These are phyloP conservation scores for Propithecus perrieri DNA, from an alignment of 2,797 vertebrate species.

Conservation along the genomic window DNA sequence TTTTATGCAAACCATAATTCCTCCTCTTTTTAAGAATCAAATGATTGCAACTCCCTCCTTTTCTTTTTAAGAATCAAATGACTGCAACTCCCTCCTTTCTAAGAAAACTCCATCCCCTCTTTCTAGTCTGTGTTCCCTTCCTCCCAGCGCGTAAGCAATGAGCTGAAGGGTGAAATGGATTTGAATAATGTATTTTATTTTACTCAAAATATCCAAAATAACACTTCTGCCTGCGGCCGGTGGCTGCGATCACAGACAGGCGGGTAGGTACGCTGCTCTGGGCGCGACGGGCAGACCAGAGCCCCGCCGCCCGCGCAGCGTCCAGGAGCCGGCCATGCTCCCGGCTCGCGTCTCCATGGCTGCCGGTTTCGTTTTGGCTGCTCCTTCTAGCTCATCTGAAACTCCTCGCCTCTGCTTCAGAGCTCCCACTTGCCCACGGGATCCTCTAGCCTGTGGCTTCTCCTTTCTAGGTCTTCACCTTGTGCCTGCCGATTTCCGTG, in stretches of 20 bases:
- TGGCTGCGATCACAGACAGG: fast-evolving
- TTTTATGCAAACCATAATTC: not conserved
- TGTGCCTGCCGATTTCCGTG: not conserved
- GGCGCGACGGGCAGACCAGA: not conserved
- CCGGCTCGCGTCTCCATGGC: not conserved
- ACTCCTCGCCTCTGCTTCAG: not conserved
- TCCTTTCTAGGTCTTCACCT: not conserved
- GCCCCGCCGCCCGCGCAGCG: fast-evolving
- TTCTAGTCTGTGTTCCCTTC: no score
- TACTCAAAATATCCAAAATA: not conserved
- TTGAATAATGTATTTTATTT: not conserved
- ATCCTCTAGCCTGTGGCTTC: not conserved
- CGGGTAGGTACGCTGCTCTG: fast-evolving
- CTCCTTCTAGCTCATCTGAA: not conserved
- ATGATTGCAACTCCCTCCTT: not conserved
- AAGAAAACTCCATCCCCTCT: not conserved
- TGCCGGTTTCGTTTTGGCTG: not conserved
- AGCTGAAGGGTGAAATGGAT: not conserved
- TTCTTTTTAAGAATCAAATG: not conserved
- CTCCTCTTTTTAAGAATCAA: not conserved
- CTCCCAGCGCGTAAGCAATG: not conserved
- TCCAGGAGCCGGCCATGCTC: fast-evolving
- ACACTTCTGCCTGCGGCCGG: not conserved
- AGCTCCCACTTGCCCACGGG: fast-evolving
- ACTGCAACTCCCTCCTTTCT: not conserved